A percentile compares a stretch with the other conserved stretches of the same genome.
Evolutionary conservation across 1,140 invertebrate genomes (phyloP).

Genomic region (Streblospio benedicti): DNA sequence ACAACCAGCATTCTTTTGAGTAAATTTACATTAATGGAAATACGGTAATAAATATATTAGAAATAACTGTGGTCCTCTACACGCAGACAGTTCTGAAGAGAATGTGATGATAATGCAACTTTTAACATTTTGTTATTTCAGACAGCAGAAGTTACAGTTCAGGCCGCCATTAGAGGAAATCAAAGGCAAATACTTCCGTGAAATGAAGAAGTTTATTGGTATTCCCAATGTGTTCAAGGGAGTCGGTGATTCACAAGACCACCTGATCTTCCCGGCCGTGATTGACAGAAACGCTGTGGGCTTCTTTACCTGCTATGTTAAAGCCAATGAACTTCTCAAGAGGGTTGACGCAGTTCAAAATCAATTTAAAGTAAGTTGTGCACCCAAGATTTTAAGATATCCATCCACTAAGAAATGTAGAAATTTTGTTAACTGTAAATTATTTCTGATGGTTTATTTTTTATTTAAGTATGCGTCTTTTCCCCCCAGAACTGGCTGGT

Average conservation of each 20-base stretch:
- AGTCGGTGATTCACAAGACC: conserved; percentile 42
- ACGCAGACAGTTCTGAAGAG: too few species aligned
- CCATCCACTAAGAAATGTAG: too few species aligned
- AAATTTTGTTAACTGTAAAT: too few species aligned
- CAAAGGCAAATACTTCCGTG: conserved; percentile 76
- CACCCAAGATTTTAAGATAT: neutral
- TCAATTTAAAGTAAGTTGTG: conserved; percentile 55
- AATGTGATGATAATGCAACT: too few species aligned
- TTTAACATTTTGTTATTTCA: too few species aligned
- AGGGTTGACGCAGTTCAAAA: conserved; percentile 54
- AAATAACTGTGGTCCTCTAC: too few species aligned
- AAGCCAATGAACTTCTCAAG: conserved; percentile 58
- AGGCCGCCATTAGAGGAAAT: conserved; percentile 78
- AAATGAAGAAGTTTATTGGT: conserved; percentile 76
- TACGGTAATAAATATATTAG: too few species aligned
- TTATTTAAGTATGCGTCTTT: conserved; percentile 4
- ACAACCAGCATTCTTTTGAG: too few species aligned
- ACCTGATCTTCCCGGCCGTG: conserved; percentile 63
- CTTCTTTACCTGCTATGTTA: conserved; percentile 56
- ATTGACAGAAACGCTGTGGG: conserved; percentile 58
- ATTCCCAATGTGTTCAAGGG: conserved; percentile 81
- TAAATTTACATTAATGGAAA: too few species aligned
- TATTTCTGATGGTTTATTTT: too few species aligned
- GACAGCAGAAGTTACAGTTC: conserved; percentile 44
- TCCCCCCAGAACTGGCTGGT: conserved; percentile 59